phyloP scores from a whole-genome alignment of 2,888 invertebrate genomes.

The Anticlea derivata region DNA sequence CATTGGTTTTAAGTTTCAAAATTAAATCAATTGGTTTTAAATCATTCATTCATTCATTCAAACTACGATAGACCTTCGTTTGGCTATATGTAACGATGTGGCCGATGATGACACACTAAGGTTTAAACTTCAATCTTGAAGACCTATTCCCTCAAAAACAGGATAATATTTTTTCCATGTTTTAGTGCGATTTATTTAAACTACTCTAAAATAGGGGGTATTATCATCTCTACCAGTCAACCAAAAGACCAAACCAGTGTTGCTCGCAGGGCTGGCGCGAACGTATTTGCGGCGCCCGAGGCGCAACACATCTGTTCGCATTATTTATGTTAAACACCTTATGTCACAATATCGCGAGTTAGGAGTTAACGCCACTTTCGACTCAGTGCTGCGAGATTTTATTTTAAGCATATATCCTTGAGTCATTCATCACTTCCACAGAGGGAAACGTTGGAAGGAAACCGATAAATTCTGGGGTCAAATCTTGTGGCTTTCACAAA shows the following conservation, averaged over 20 bases:
- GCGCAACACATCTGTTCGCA: constrained; percentile 80
- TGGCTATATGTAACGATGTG: too few species aligned
- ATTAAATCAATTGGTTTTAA: too few species aligned
- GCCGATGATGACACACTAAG: too few species aligned
- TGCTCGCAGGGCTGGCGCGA: constrained; percentile 59
- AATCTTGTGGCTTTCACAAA: constrained; percentile 10
- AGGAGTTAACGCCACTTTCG: constrained; percentile 60
- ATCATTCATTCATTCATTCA: too few species aligned
- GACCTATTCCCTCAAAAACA: too few species aligned
- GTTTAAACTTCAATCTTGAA: too few species aligned
- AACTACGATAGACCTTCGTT: too few species aligned
- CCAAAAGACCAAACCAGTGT: constrained; percentile 49
- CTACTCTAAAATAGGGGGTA: constrained; percentile 29
- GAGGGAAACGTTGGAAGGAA: not conserved
- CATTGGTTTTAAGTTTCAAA: too few species aligned
- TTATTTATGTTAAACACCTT: constrained; percentile 84
- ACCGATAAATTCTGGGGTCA: constrained; percentile 8
- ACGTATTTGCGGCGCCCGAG: constrained; percentile 78
- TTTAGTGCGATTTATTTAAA: too few species aligned
- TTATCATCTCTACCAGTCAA: constrained; percentile 55
- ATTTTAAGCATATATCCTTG: constrained; percentile 54
- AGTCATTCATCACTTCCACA: constrained; percentile 13
- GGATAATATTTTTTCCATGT: too few species aligned
- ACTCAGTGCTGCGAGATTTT: constrained; percentile 64
- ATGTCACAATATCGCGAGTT: constrained; percentile 83